A percentile compares a stretch with the other conserved stretches of the same genome.
Evolutionary conservation across 2,113 vertebrate species (phyloP).

Genomic region (Periophthalmus modestus): DNA sequence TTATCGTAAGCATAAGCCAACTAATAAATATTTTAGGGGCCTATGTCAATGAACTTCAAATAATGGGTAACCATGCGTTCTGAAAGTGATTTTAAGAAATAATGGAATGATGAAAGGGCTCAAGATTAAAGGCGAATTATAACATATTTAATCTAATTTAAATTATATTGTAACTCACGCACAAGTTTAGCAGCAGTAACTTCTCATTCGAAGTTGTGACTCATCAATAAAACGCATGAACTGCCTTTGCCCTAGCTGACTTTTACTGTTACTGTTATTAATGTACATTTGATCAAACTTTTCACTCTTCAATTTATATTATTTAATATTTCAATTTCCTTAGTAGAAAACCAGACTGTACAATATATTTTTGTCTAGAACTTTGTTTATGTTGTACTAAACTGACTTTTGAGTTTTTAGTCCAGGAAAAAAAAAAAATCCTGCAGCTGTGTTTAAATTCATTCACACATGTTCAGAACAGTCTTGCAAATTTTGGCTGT

Average conservation of each 20-base stretch:
- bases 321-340: not conserved
- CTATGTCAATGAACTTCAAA: not conserved
- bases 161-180: not conserved
- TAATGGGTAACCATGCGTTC: not conserved
- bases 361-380: not conserved
- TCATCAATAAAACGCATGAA: not conserved
- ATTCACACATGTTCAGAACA: not conserved
- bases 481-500: too few relatives aligned
- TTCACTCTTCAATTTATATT: not conserved
- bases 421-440: not conserved
- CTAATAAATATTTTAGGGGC: not conserved
- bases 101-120: not conserved
- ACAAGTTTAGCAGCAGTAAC: not conserved
- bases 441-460: not conserved
- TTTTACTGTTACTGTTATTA: not conserved
- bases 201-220: conserved; percentile 1
- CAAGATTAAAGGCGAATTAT: not conserved
- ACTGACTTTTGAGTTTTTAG: not conserved
- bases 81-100: not conserved
- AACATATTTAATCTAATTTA: not conserved
- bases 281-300: not conserved
- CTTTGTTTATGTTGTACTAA: not conserved
- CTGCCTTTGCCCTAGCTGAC: not conserved
- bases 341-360: not conserved
- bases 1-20: not conserved